Percentiles rank a stretch among this genome's conserved stretches.
Conservation (phyloP, 1,140 invertebrate species). For the Tribolium madens region DNA sequence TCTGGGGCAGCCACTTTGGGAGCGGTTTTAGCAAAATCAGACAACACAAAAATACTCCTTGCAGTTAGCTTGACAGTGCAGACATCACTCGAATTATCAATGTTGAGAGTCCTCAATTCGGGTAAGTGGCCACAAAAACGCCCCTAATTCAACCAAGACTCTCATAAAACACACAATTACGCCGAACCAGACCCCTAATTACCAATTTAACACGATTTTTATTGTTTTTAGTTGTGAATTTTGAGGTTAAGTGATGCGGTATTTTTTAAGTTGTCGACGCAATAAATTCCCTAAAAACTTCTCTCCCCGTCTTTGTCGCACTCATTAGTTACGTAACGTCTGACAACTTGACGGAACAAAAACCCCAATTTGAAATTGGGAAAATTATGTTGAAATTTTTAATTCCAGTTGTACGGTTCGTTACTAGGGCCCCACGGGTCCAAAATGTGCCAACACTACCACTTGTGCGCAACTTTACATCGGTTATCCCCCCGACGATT, state of each 20-base stretch:
- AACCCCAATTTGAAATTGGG: neutral
- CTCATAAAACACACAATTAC: neutral
- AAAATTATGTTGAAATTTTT: conserved; percentile 12
- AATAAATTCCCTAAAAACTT: neutral
- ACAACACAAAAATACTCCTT: conserved; percentile 34
- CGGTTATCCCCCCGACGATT: neutral
- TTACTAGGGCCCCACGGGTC: neutral
- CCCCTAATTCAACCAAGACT: too few species aligned
- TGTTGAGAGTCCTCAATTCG: neutral
- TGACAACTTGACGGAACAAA: neutral
- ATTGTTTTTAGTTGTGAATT: neutral
- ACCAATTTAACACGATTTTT: neutral
- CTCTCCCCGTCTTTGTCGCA: neutral
- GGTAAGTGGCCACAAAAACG: neutral
- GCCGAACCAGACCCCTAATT: neutral
- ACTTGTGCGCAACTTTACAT: neutral
- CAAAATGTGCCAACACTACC: conserved; percentile 1
- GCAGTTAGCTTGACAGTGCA: conserved; percentile 38
- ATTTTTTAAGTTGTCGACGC: neutral
- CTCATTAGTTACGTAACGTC: conserved; percentile 11
- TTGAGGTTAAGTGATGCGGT: neutral
- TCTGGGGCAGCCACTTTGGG: conserved; percentile 53
- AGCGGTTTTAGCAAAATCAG: conserved; percentile 37
- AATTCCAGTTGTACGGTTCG: neutral
- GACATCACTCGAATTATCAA: conserved; percentile 37